Evolutionary conservation across 2,113 vertebrate genomes (phyloP).

Genomic region (Campylomormyrus tamandua): DNA sequence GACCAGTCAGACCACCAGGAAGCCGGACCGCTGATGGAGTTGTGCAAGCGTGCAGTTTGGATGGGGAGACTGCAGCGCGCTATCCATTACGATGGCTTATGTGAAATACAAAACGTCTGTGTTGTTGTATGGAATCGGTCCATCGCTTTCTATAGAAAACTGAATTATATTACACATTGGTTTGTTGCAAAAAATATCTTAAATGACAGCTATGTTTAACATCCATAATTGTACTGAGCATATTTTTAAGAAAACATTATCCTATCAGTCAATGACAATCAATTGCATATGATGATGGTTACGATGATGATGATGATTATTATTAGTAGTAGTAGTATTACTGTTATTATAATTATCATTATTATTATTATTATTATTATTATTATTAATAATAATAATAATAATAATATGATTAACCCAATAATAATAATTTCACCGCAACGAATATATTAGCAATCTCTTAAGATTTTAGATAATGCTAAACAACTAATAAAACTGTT

Average conservation of each 20-base stretch:
- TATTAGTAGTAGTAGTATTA: not conserved
- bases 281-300: not conserved
- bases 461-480: not conserved
- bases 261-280: not conserved
- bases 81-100: not conserved
- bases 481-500: not conserved
- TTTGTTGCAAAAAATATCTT: not conserved
- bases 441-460: not conserved
- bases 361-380: not conserved
- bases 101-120: not conserved
- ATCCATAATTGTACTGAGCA: not conserved
- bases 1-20: constrained; percentile 2
- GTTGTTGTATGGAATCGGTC: not conserved
- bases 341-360: not conserved
- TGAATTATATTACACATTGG: not conserved
- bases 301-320: not conserved
- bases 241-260: not conserved
- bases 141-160: not conserved
- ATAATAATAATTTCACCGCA: not conserved
- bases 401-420: not conserved
- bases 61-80: not conserved
- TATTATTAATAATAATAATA: no score
- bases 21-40: not conserved
- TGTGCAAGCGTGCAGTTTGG: not conserved
- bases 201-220: not conserved